Conservation (phyloP, 2,113 vertebrate species). For the Agapornis roseicollis region DNA sequence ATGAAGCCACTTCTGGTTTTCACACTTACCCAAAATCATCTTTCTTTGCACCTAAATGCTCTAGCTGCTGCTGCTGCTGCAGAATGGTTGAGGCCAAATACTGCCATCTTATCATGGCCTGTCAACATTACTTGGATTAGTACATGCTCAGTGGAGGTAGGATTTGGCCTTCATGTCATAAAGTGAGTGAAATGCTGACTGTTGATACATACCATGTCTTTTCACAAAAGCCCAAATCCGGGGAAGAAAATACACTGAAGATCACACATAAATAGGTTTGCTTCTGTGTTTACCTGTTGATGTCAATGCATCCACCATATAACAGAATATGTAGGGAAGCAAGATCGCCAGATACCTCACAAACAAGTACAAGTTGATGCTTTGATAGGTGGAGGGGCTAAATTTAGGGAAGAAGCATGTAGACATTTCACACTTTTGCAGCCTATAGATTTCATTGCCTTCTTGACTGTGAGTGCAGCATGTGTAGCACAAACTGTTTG, state of each 20-base stretch:
- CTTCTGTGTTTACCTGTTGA: background rate
- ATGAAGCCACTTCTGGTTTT: background rate
- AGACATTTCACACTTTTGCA: background rate
- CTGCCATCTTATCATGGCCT: background rate
- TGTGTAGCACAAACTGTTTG: slow-evolving; percentile 45
- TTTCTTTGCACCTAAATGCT: background rate
- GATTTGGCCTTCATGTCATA: background rate
- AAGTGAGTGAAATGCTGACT: background rate
- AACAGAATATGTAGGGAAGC: background rate
- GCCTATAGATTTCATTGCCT: background rate
- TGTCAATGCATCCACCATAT: background rate
- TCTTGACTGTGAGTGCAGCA: slow-evolving; percentile 2
- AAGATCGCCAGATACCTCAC: background rate
- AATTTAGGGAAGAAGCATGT: background rate
- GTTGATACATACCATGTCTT: background rate
- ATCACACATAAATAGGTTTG: background rate
- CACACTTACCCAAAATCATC: background rate
- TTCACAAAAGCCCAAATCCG: background rate
- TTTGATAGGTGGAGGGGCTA: background rate
- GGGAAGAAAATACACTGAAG: background rate
- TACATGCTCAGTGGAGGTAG: background rate
- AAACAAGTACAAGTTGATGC: background rate
- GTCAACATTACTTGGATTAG: background rate
- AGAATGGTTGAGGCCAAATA: background rate
- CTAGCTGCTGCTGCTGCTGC: background rate